phyloP scores from a whole-genome alignment of 2,113 vertebrate genomes.

The Prolemur simus region DNA sequence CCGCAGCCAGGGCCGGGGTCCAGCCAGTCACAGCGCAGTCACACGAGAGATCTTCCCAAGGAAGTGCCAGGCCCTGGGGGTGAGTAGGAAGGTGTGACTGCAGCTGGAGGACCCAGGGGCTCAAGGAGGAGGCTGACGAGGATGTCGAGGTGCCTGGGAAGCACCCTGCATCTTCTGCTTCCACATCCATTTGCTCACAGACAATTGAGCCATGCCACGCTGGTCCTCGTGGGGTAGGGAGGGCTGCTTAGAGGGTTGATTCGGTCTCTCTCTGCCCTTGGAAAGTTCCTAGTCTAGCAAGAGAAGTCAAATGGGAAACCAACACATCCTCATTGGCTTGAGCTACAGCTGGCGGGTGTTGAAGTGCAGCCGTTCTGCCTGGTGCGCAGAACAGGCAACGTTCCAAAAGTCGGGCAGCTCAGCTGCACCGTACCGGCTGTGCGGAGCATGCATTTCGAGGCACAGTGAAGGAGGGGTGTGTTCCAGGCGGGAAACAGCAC shows the following conservation, averaged over 20 bases:
- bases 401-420: background rate
- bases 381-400: accelerated
- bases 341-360: background rate
- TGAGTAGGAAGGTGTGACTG: background rate
- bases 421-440: accelerated
- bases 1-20: accelerated
- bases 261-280: background rate
- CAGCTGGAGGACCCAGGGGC: background rate
- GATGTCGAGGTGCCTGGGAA: background rate
- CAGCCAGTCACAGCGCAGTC: background rate
- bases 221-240: accelerated
- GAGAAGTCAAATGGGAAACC: background rate
- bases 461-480: background rate
- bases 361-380: background rate
- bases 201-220: background rate
- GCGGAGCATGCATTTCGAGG: background rate
- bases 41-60: background rate
- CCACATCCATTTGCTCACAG: background rate
- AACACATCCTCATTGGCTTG: accelerated
- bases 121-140: background rate
- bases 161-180: accelerated
- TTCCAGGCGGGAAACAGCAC: accelerated
- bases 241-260: accelerated
- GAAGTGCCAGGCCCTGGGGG: background rate
- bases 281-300: background rate